Conservation (phyloP, 1,140 invertebrate species). For the Bombyx mandarina region DNA sequence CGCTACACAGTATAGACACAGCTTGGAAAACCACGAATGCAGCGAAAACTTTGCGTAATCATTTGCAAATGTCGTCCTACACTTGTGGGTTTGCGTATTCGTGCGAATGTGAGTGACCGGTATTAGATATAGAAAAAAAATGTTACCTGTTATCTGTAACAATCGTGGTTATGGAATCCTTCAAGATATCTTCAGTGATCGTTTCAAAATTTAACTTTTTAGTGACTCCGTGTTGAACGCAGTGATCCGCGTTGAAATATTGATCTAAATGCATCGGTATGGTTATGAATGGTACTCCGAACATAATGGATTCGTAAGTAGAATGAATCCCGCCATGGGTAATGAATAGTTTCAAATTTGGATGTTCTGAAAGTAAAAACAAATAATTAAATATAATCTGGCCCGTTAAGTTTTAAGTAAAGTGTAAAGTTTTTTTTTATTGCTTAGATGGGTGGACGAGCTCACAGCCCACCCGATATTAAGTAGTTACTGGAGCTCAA, state of each 20-base stretch:
- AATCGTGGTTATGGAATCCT: not conserved
- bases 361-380: constrained; percentile 19
- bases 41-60: too few relatives aligned
- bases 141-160: not conserved
- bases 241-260: constrained; percentile 29
- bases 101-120: too few relatives aligned
- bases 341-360: constrained; percentile 29
- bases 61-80: too few relatives aligned
- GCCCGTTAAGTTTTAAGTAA: not conserved
- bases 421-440: too few relatives aligned
- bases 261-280: constrained; percentile 30
- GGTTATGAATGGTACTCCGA: constrained; percentile 23
- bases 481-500: too few relatives aligned
- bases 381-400: not conserved
- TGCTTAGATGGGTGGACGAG: too few relatives aligned
- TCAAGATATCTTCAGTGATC: not conserved
- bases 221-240: constrained; percentile 21
- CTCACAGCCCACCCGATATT: too few relatives aligned
- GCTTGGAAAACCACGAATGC: not conserved
- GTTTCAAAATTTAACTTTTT: not conserved
- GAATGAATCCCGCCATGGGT: constrained; percentile 24
- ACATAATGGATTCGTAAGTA: constrained; percentile 1
- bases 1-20: not conserved
- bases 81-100: too few relatives aligned
- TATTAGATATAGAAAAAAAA: too few relatives aligned